Percentiles rank a stretch among this genome's conserved stretches.
phyloP scores from a whole-genome alignment of 2,113 vertebrate species.

The Cathartes aura region DNA sequence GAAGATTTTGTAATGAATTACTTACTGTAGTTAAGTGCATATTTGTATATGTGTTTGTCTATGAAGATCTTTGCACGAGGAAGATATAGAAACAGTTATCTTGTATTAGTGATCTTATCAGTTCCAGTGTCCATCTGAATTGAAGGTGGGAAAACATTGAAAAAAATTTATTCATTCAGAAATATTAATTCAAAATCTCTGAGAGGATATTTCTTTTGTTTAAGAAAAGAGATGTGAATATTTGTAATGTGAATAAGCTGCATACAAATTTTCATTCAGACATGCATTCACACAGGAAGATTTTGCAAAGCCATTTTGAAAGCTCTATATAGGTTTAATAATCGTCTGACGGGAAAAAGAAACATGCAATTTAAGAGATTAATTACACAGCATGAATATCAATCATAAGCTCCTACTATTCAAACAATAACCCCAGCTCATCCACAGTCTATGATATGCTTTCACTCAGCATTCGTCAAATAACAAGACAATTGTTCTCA shows the following conservation, averaged over 20 bases:
- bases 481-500: neutral
- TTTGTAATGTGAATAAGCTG: neutral
- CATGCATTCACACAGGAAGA: neutral
- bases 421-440: neutral
- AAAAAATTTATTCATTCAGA: neutral
- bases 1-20: neutral
- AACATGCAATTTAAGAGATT: neutral
- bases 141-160: neutral
- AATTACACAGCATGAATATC: neutral
- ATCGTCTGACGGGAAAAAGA: neutral
- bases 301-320: neutral
- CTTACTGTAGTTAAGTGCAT: neutral
- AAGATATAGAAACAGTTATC: neutral
- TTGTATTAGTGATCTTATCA: neutral
- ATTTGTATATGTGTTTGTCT: neutral
- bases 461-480: neutral
- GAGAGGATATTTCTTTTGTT: neutral
- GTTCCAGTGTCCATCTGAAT: neutral
- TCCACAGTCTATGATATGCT: neutral
- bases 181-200: neutral
- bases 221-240: neutral
- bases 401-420: neutral
- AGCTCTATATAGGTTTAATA: neutral
- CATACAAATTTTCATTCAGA: neutral
- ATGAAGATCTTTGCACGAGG: neutral